Conservation (phyloP, 2,113 vertebrate genomes). For the Tylochromis polylepis region DNA sequence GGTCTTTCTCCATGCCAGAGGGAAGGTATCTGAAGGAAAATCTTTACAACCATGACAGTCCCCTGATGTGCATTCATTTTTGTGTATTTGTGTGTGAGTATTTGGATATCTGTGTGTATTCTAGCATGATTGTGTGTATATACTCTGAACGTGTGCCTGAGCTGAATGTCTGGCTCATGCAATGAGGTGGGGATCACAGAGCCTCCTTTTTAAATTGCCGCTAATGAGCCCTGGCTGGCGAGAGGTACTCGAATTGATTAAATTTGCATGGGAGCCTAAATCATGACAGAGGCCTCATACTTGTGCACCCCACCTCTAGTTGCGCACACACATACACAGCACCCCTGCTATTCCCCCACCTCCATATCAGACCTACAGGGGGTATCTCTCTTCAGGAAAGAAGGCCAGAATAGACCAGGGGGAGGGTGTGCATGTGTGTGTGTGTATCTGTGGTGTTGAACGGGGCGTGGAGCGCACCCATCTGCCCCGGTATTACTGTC, state of each 20-base stretch:
- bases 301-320: conserved; percentile 57
- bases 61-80: conserved; percentile 27
- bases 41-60: conserved; percentile 73
- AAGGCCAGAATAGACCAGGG: conserved; percentile 52
- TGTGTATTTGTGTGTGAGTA: conserved; percentile 41
- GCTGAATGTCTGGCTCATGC: conserved; percentile 57
- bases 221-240: conserved; percentile 79
- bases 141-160: conserved; percentile 23
- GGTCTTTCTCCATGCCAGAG: conserved; percentile 66
- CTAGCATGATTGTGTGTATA: conserved; percentile 20
- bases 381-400: conserved; percentile 54
- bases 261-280: conserved; percentile 82
- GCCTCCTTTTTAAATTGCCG: conserved; percentile 76
- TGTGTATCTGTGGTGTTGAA: conserved; percentile 42
- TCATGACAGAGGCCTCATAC: conserved; percentile 69
- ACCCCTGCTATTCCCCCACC: conserved; percentile 30
- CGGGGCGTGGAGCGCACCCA: conserved; percentile 64
- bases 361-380: conserved; percentile 59
- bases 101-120: conserved; percentile 39
- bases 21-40: conserved; percentile 73
- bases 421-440: conserved; percentile 25
- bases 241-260: conserved; percentile 83
- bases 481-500: conserved; percentile 74
- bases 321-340: conserved; percentile 43
- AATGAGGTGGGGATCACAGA: conserved; percentile 72